Percentiles rank a stretch among this genome's conserved stretches.
Evolutionary conservation across 2,888 invertebrate species (phyloP).

Genomic region (Pecten maximus): DNA sequence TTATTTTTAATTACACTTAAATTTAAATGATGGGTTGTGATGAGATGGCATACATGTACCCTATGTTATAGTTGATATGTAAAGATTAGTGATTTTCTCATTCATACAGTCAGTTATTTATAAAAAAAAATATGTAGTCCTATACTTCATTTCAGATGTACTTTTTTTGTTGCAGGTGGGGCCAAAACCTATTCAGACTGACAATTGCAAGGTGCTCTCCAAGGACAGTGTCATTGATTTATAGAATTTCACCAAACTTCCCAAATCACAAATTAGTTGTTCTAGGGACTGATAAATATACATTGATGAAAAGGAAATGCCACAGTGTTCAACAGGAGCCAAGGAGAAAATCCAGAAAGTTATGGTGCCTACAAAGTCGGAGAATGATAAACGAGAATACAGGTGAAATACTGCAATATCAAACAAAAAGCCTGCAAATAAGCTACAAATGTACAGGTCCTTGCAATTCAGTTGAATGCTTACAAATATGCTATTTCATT

Average conservation of each 20-base stretch:
- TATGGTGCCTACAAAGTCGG: slow-evolving; percentile 52
- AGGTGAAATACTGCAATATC: slow-evolving; percentile 53
- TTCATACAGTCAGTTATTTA: too few species aligned
- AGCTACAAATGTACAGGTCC: too few species aligned
- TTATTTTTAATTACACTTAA: too few species aligned
- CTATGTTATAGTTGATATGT: too few species aligned
- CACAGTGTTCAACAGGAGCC: neutral
- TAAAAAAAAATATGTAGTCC: too few species aligned
- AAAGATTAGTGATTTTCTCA: too few species aligned
- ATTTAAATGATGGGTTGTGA: too few species aligned
- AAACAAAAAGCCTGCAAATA: too few species aligned
- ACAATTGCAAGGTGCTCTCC: neutral
- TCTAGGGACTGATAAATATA: neutral
- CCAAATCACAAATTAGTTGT: neutral
- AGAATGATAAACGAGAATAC: slow-evolving; percentile 66
- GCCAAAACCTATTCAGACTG: neutral
- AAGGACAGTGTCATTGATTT: neutral
- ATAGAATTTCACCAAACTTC: neutral
- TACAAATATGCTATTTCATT: too few species aligned
- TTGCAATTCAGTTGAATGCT: too few species aligned
- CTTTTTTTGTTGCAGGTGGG: neutral
- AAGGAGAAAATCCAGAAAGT: neutral
- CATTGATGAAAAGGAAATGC: slow-evolving; percentile 23
- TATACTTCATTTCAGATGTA: neutral
- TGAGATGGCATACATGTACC: too few species aligned